Percentiles rank a stretch among this genome's conserved stretches.
phyloP scores from a whole-genome alignment of 1,140 invertebrate species.

The Plodia interpunctella region DNA sequence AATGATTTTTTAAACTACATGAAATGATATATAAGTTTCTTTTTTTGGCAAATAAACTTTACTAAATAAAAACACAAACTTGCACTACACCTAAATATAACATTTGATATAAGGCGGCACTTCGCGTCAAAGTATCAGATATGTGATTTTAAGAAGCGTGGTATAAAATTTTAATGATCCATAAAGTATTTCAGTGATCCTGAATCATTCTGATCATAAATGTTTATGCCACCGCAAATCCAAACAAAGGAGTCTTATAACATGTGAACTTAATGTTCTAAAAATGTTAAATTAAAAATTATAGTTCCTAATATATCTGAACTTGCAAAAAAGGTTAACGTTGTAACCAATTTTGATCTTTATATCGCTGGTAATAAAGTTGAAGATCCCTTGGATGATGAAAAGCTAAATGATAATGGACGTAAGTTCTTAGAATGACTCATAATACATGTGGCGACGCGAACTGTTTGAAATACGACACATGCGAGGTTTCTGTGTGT shows the following conservation, averaged over 20 bases:
- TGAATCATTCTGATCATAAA: not conserved
- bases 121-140: not conserved
- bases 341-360: not conserved
- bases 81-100: not conserved
- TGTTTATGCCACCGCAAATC: not conserved
- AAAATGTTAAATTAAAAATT: slow-evolving; percentile 5
- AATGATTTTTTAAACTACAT: too few species aligned
- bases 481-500: slow-evolving; percentile 5
- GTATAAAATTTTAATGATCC: slow-evolving; percentile 1
- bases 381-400: not conserved
- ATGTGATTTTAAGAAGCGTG: slow-evolving; percentile 5
- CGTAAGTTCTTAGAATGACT: slow-evolving; percentile 5
- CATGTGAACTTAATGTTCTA: slow-evolving; percentile 2
- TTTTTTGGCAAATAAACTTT: too few species aligned
- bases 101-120: not conserved
- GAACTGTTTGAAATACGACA: slow-evolving; percentile 9
- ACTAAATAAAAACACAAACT: not conserved
- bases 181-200: slow-evolving; percentile 5
- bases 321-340: not conserved
- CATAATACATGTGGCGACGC: slow-evolving; percentile 7
- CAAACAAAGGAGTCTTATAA: slow-evolving; percentile 7
- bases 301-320: not conserved
- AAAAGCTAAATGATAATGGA: slow-evolving; percentile 6
- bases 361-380: not conserved
- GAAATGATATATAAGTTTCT: too few species aligned